A percentile compares a stretch with the other conserved stretches of the same genome.
Conservation (phyloP, 1,140 invertebrate species). For the Riptortus pedestris region DNA sequence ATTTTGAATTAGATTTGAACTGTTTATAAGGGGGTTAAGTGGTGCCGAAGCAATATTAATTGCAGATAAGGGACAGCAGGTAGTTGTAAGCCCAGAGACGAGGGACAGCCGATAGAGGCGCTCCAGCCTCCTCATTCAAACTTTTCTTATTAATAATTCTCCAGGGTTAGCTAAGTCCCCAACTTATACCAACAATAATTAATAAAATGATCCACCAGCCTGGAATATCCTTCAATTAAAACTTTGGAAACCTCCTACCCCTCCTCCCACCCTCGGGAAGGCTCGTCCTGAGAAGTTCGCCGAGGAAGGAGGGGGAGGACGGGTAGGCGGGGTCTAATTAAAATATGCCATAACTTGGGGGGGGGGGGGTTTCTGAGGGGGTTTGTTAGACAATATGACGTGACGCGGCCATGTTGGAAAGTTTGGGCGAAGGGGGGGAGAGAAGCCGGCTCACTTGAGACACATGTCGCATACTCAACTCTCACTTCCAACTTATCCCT, state of each 20-base stretch:
- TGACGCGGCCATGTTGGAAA: conserved; percentile 13
- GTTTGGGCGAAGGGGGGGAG: neutral
- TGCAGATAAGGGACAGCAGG: conserved; percentile 8
- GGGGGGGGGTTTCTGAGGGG: conserved; percentile 27
- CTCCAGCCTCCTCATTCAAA: conserved; percentile 20
- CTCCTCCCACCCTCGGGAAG: neutral
- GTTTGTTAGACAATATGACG: conserved; percentile 29
- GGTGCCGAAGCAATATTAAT: conserved; percentile 12
- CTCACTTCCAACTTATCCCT: neutral
- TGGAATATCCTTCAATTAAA: conserved; percentile 34
- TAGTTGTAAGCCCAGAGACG: conserved; percentile 9
- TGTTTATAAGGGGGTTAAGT: conserved; percentile 3
- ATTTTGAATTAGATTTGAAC: neutral
- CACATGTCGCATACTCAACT: conserved; percentile 24
- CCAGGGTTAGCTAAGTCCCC: conserved; percentile 19
- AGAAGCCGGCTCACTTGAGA: conserved; percentile 11
- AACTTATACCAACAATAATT: conserved; percentile 28
- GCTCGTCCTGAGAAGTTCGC: neutral
- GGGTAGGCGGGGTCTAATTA: conserved; percentile 30
- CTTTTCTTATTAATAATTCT: conserved; percentile 31
- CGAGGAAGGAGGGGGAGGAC: neutral
- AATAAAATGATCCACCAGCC: conserved; percentile 33
- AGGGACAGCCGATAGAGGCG: neutral
- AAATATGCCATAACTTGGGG: conserved; percentile 32
- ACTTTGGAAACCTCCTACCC: conserved; percentile 27